These are phyloP conservation scores for Drosophila hydei DNA, from an alignment of 1,140 invertebrate genomes.

Conservation along the genomic window DNA sequence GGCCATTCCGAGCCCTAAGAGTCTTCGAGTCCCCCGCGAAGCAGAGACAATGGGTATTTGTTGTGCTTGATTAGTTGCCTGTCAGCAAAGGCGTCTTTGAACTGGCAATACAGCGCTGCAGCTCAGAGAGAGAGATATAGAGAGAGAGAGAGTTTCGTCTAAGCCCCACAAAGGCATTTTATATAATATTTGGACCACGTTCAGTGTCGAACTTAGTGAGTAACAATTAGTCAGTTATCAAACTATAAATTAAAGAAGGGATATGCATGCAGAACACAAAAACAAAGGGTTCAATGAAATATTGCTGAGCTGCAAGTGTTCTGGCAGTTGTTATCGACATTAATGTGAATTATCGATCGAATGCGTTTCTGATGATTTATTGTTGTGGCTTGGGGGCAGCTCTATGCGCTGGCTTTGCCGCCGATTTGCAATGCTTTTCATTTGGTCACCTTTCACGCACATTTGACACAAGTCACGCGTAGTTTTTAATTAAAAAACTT, in stretches of 20 bases:
- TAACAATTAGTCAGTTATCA: too few relatives aligned
- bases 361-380: neutral
- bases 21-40: neutral
- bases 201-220: too few relatives aligned
- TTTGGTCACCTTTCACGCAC: conserved; percentile 57
- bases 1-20: conserved; percentile 23
- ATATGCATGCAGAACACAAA: too few relatives aligned
- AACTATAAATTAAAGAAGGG: too few relatives aligned
- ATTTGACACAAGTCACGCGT: conserved; percentile 72
- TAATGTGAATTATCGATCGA: neutral
- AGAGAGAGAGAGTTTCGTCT: too few relatives aligned
- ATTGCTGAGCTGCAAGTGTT: too few relatives aligned
- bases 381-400: neutral
- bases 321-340: neutral
- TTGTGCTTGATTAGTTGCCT: conserved; percentile 50
- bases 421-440: conserved; percentile 28
- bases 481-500: conserved; percentile 82
- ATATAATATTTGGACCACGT: neutral
- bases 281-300: too few relatives aligned
- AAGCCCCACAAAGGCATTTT: neutral
- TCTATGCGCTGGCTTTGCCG: neutral
- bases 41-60: conserved; percentile 41
- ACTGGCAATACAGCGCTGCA: neutral
- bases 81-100: conserved; percentile 3
- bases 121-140: too few relatives aligned